A percentile compares a stretch with the other conserved stretches of the same genome.
phyloP scores from a whole-genome alignment of 30 jellyfish, hydroid and myxozoan genomes.

The Cassiopea xamachana region DNA sequence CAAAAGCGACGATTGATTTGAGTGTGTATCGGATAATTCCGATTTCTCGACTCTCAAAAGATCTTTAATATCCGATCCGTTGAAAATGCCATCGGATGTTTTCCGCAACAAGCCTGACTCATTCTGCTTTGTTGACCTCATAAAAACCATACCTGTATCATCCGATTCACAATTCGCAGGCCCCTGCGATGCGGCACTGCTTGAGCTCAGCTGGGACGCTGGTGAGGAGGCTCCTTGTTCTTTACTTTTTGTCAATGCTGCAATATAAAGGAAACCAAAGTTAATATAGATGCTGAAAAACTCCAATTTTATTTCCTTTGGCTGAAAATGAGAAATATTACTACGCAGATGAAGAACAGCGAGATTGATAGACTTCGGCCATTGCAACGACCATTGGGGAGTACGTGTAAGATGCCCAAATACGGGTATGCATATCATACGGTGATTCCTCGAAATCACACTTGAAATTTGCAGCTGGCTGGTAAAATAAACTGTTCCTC shows the following conservation, averaged over 20 bases:
- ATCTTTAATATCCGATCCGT: slow-evolving; percentile 62
- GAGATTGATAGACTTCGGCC: too few species aligned
- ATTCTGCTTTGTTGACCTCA: slow-evolving; percentile 54
- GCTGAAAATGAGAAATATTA: too few species aligned
- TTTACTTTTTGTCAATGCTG: slow-evolving; percentile 39
- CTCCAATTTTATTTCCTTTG: neutral
- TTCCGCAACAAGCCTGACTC: slow-evolving; percentile 26
- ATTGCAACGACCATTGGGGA: too few species aligned
- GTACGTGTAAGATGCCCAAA: neutral
- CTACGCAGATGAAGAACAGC: too few species aligned
- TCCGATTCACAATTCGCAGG: slow-evolving; percentile 50
- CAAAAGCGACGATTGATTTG: slow-evolving; percentile 23
- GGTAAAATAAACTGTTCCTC: neutral
- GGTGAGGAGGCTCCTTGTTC: slow-evolving; percentile 40
- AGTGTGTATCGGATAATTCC: neutral
- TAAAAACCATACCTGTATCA: slow-evolving; percentile 69
- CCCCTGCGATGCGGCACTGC: slow-evolving; percentile 72
- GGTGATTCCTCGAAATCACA: neutral
- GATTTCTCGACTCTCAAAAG: slow-evolving; percentile 31
- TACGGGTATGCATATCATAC: neutral
- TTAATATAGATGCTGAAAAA: neutral
- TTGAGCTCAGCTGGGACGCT: slow-evolving; percentile 41
- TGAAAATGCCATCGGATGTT: slow-evolving; percentile 55
- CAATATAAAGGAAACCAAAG: neutral
- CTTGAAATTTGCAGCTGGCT: neutral